A percentile compares a stretch with the other conserved stretches of the same genome.
Conservation (phyloP, 2,797 vertebrate species). For the Erethizon dorsatum region DNA sequence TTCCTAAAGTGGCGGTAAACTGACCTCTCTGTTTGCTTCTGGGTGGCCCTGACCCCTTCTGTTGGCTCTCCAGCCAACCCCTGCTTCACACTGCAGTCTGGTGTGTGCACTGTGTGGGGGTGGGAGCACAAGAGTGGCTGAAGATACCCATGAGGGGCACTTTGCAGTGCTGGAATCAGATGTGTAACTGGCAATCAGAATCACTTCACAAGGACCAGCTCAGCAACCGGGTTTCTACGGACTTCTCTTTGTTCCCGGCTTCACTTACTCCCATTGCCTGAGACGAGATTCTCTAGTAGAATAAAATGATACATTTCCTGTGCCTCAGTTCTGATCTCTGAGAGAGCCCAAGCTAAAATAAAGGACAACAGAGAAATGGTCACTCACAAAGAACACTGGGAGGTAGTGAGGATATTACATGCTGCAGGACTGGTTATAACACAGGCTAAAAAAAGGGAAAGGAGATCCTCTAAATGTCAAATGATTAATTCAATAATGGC, state of each 20-base stretch:
- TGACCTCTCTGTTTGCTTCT: not conserved
- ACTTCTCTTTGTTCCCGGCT: not conserved
- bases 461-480: not conserved
- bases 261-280: not conserved
- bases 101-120: not conserved
- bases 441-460: fast-evolving
- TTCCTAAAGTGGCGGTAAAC: not conserved
- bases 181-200: not conserved
- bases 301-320: not conserved
- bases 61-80: not conserved
- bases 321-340: not conserved
- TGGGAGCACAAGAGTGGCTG: not conserved
- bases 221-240: not conserved
- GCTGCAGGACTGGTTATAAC: not conserved
- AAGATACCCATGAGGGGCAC: not conserved
- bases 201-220: not conserved
- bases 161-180: not conserved
- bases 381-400: not conserved
- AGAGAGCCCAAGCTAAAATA: not conserved
- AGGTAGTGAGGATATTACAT: not conserved
- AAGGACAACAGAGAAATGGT: not conserved
- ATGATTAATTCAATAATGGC: not conserved
- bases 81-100: not conserved
- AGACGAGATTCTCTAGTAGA: not conserved
- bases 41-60: not conserved